Conservation (phyloP, 2,113 vertebrate species). For the Brienomyrus longianalis region DNA sequence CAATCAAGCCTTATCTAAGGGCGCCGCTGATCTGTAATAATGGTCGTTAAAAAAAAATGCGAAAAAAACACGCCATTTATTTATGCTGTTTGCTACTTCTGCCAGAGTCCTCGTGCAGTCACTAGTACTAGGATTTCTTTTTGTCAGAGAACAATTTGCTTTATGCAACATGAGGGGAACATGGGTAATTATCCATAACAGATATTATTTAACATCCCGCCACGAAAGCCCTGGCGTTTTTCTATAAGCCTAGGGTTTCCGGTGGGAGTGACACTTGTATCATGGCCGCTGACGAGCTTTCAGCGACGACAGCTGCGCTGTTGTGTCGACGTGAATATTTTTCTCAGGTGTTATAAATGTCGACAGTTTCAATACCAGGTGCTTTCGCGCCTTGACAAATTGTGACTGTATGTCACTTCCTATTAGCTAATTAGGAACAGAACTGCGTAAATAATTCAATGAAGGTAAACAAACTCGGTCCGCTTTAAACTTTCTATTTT, state of each 20-base stretch:
- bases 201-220: background rate
- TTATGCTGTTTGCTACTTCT: background rate
- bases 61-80: slow-evolving; percentile 41
- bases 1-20: slow-evolving; percentile 50
- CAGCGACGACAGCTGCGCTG: background rate
- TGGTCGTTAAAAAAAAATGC: slow-evolving; percentile 48
- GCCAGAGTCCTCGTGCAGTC: background rate
- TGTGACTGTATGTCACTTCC: background rate
- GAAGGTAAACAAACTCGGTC: background rate
- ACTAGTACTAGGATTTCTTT: background rate
- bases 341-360: background rate
- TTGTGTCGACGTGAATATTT: background rate
- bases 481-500: background rate
- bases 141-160: background rate
- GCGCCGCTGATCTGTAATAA: slow-evolving; percentile 46
- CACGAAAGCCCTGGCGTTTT: background rate
- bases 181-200: background rate
- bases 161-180: background rate
- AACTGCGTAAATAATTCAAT: slow-evolving; percentile 5
- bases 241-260: background rate
- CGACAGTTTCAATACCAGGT: background rate
- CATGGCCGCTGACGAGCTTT: background rate
- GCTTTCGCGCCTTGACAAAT: background rate
- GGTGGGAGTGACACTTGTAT: background rate
- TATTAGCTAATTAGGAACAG: background rate